phyloP scores from a whole-genome alignment of 2,888 invertebrate genomes.

The Tortricodes alternella region DNA sequence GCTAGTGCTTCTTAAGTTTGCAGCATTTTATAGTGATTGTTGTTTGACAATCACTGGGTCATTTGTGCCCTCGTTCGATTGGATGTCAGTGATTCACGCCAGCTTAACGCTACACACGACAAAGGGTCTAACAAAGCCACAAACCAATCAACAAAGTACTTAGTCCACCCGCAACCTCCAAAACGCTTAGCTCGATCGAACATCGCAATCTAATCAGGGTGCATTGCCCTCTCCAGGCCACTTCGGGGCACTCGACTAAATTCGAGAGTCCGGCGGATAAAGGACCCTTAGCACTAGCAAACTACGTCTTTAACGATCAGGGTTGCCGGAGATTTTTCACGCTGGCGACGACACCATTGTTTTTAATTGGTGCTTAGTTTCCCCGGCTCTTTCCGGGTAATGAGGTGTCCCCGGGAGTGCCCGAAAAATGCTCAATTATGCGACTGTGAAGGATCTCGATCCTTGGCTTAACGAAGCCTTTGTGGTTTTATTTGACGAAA shows the following conservation, averaged over 20 bases:
- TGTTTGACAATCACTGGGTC: no score
- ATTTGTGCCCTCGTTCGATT: neutral
- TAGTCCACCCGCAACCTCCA: conserved; percentile 35
- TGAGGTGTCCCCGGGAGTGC: conserved; percentile 43
- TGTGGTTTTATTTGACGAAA: conserved; percentile 25
- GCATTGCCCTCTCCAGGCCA: conserved; percentile 42
- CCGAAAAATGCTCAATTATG: conserved; percentile 37
- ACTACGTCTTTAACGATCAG: conserved; percentile 46
- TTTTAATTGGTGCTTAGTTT: conserved; percentile 69
- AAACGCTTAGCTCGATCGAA: conserved; percentile 65
- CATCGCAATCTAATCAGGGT: conserved; percentile 63
- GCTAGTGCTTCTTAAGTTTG: no score
- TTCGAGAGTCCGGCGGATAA: conserved; percentile 51
- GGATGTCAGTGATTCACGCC: conserved; percentile 1
- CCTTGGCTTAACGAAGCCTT: conserved; percentile 24
- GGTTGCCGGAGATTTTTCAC: conserved; percentile 46
- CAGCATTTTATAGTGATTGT: no score
- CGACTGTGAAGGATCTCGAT: conserved; percentile 20
- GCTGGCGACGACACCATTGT: conserved; percentile 47
- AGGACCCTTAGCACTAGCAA: conserved; percentile 47
- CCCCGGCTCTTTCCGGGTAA: conserved; percentile 51
- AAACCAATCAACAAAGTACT: conserved; percentile 29
- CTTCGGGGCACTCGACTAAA: conserved; percentile 50
- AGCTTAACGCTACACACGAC: conserved; percentile 13
- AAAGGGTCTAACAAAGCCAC: conserved; percentile 10